These are phyloP conservation scores for Cladopsammia gracilis DNA, from an alignment of 64 coral and sea anemone genomes.

Conservation along the genomic window DNA sequence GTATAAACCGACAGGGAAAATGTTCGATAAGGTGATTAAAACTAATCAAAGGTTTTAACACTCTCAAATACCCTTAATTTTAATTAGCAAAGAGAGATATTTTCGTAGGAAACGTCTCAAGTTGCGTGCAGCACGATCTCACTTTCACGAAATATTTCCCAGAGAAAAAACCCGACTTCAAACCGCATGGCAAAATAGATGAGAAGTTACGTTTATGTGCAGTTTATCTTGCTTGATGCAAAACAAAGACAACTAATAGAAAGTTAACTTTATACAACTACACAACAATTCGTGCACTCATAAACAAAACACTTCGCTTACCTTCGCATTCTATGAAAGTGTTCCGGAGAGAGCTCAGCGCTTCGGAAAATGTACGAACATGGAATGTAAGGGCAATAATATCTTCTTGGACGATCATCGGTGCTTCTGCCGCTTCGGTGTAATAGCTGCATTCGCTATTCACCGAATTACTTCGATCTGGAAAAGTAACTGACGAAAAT, in stretches of 20 bases:
- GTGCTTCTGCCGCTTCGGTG: constrained; percentile 76
- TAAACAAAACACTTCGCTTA: constrained; percentile 19
- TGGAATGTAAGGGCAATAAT: constrained; percentile 87
- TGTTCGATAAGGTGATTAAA: constrained; percentile 5
- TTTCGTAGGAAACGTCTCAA: neutral
- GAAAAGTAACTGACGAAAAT: constrained; percentile 55
- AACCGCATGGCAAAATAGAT: neutral
- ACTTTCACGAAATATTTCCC: neutral
- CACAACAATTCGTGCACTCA: neutral
- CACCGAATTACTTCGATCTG: constrained; percentile 91
- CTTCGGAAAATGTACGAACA: constrained; percentile 90
- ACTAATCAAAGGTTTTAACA: neutral
- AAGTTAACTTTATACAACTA: constrained; percentile 24
- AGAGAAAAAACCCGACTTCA: neutral
- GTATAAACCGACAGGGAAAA: neutral
- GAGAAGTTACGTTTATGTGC: neutral
- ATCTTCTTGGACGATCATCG: constrained; percentile 95
- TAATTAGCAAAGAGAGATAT: neutral
- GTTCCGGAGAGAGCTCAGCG: constrained; percentile 72
- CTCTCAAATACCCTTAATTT: neutral
- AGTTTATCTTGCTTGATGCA: neutral
- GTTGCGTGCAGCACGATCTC: neutral
- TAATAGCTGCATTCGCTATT: constrained; percentile 91
- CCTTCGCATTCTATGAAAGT: constrained; percentile 88
- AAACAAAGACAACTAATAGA: neutral